phyloP scores from a whole-genome alignment of 2,888 invertebrate genomes.

The Cheiracanthium punctorium region DNA sequence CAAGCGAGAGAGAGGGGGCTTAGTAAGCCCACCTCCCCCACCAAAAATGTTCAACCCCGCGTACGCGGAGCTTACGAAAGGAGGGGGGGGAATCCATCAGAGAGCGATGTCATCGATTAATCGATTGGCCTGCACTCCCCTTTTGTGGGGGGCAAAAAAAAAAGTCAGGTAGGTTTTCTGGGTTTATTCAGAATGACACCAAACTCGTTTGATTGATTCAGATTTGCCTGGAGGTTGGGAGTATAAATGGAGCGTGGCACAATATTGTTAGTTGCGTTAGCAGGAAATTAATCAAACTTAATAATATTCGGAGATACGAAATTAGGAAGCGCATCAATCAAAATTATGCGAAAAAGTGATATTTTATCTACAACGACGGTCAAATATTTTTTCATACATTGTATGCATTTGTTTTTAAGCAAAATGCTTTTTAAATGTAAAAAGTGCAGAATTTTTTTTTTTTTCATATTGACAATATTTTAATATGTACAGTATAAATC shows the following conservation, averaged over 20 bases:
- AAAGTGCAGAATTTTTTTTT: too few relatives aligned
- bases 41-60: conserved; percentile 10
- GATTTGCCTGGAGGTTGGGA: neutral
- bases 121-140: conserved; percentile 28
- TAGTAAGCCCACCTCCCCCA: neutral
- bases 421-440: too few relatives aligned
- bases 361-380: too few relatives aligned
- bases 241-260: neutral
- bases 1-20: conserved; percentile 16
- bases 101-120: conserved; percentile 61
- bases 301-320: neutral
- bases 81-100: conserved; percentile 37
- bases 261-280: neutral
- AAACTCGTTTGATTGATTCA: neutral
- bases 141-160: conserved; percentile 11
- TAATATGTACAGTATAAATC: too few relatives aligned
- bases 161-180: conserved; percentile 28
- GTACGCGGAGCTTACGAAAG: neutral
- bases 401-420: too few relatives aligned
- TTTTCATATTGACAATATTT: too few relatives aligned
- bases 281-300: neutral
- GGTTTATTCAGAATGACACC: conserved; percentile 39
- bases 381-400: too few relatives aligned
- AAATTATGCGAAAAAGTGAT: neutral
- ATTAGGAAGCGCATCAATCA: neutral